These are phyloP conservation scores for Artibeus jamaicensis DNA, from an alignment of 2,797 vertebrate genomes.

Conservation along the genomic window DNA sequence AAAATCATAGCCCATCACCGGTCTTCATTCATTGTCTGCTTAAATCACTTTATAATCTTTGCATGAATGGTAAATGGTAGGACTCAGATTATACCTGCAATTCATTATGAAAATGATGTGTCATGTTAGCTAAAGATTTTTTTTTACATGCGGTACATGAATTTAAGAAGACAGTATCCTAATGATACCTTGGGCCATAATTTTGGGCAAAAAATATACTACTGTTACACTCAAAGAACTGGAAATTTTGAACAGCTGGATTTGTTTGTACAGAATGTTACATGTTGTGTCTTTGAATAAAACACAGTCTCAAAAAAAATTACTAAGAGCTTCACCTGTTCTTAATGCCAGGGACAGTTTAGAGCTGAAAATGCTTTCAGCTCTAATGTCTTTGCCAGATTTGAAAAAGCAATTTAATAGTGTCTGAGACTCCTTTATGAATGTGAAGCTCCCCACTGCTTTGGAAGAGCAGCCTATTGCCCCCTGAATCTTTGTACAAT, in stretches of 20 bases:
- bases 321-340: slow-evolving; percentile 60
- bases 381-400: slow-evolving; percentile 48
- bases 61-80: not conserved
- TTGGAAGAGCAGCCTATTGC: slow-evolving; percentile 55
- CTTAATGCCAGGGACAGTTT: slow-evolving; percentile 41
- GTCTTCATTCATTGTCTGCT: not conserved
- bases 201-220: slow-evolving; percentile 43
- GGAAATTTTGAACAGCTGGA: slow-evolving; percentile 69
- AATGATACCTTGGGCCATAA: slow-evolving; percentile 16
- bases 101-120: slow-evolving; percentile 63
- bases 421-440: slow-evolving; percentile 33
- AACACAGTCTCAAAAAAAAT: slow-evolving; percentile 56
- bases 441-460: slow-evolving; percentile 46
- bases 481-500: slow-evolving; percentile 62
- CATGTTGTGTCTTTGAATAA: slow-evolving; percentile 57
- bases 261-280: slow-evolving; percentile 52
- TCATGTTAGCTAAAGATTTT: slow-evolving; percentile 29
- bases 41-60: not conserved
- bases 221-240: not conserved
- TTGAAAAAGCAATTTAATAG: slow-evolving; percentile 55
- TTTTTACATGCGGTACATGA: slow-evolving; percentile 47
- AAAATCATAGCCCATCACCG: not conserved
- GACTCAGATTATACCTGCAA: slow-evolving; percentile 19
- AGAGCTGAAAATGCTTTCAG: slow-evolving; percentile 52
- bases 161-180: slow-evolving; percentile 46